Conservation (phyloP, 2,888 invertebrate genomes). For the Sacculina carcini region DNA sequence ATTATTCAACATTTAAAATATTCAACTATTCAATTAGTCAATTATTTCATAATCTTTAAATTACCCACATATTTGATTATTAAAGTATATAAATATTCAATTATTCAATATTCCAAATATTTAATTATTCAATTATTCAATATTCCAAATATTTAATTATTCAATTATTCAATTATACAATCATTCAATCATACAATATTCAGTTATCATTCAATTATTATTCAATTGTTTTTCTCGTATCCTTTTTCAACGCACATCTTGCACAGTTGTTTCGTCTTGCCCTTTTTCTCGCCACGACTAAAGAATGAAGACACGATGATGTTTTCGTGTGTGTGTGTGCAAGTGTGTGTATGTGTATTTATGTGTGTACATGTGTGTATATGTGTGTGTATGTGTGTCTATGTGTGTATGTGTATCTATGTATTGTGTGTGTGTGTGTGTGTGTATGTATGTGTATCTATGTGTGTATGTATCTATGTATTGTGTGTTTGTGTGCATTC, state of each 20-base stretch:
- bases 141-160: neutral
- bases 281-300: neutral
- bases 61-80: conserved; percentile 3
- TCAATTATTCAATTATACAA: neutral
- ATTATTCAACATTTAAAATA: too few relatives aligned
- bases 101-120: neutral
- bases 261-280: neutral
- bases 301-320: neutral
- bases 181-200: neutral
- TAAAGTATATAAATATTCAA: neutral
- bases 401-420: neutral
- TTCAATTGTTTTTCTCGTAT: neutral
- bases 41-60: too few relatives aligned
- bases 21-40: too few relatives aligned
- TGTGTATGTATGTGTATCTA: too few relatives aligned
- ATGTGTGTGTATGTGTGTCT: neutral
- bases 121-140: neutral
- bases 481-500: too few relatives aligned
- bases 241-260: neutral
- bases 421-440: too few relatives aligned
- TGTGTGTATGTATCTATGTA: too few relatives aligned
- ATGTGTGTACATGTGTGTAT: neutral
- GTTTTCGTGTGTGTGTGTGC: too few relatives aligned
- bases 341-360: conserved; percentile 1
- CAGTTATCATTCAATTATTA: neutral